Evolutionary conservation across 2,888 invertebrate genomes (phyloP).

Genomic region (Stenoptilia bipunctidactyla): DNA sequence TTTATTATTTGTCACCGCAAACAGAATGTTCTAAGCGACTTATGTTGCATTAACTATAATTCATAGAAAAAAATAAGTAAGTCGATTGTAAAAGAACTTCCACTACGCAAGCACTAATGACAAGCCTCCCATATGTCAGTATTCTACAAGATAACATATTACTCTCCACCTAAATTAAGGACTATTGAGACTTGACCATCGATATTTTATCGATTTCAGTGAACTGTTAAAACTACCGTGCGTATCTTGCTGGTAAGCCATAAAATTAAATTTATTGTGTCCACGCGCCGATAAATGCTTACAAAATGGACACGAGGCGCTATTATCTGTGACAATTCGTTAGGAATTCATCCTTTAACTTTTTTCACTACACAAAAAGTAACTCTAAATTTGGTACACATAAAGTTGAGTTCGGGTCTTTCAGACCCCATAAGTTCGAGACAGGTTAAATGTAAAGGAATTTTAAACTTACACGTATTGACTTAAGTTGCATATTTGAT

Average conservation of each 20-base stretch:
- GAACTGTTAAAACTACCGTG: slow-evolving; percentile 12
- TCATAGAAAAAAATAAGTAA: too few species aligned
- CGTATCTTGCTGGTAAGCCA: slow-evolving; percentile 17
- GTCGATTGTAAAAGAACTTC: too few species aligned
- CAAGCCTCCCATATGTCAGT: too few species aligned
- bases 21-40: too few species aligned
- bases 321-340: slow-evolving; percentile 24
- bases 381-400: background rate
- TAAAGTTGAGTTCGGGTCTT: background rate
- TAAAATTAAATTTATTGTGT: slow-evolving; percentile 60
- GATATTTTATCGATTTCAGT: slow-evolving; percentile 1
- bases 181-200: slow-evolving; percentile 25
- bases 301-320: slow-evolving; percentile 26
- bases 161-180: slow-evolving; percentile 16
- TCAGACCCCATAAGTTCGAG: background rate
- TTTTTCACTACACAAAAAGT: background rate
- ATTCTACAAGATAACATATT: background rate
- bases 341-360: background rate
- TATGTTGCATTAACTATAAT: too few species aligned
- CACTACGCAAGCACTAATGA: too few species aligned
- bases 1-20: too few species aligned
- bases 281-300: slow-evolving; percentile 39
- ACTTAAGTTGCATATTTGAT: background rate
- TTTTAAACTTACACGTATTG: background rate
- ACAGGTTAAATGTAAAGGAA: background rate